Percentiles rank a stretch among this genome's conserved stretches.
phyloP scores from a whole-genome alignment of 2,888 invertebrate species.

The Blera fallax region DNA sequence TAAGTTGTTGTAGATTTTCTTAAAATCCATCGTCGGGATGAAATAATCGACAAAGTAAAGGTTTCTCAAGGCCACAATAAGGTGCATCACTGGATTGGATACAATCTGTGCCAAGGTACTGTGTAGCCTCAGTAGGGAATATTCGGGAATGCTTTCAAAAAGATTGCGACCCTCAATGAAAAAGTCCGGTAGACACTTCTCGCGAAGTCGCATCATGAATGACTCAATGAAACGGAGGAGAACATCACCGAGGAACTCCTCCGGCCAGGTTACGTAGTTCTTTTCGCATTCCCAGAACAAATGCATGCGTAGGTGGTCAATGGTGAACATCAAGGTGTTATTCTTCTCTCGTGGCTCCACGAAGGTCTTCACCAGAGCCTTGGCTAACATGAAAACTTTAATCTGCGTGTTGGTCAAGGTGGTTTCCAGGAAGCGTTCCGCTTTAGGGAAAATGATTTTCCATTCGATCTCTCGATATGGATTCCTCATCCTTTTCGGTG shows the following conservation, averaged over 20 bases:
- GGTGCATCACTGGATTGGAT: conserved; percentile 88
- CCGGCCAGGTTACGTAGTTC: conserved; percentile 88
- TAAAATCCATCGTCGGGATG: conserved; percentile 86
- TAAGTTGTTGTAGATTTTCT: conserved; percentile 83
- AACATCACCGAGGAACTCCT: conserved; percentile 87
- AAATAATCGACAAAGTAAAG: conserved; percentile 85
- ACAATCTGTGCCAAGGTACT: conserved; percentile 86
- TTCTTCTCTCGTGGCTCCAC: conserved; percentile 85
- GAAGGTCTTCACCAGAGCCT: conserved; percentile 88
- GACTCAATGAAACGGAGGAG: conserved; percentile 85
- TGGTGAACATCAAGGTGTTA: conserved; percentile 85
- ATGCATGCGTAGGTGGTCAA: conserved; percentile 88
- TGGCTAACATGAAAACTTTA: conserved; percentile 86
- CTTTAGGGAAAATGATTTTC: conserved; percentile 90
- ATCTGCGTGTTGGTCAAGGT: conserved; percentile 88
- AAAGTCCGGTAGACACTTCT: conserved; percentile 86
- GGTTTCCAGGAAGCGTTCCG: conserved; percentile 89
- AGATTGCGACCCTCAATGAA: conserved; percentile 89
- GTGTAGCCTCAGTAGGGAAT: conserved; percentile 85
- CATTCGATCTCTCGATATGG: conserved; percentile 87
- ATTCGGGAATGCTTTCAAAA: conserved; percentile 87
- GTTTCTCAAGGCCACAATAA: conserved; percentile 87
- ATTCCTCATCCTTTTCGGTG: conserved; percentile 85
- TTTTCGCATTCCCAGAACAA: conserved; percentile 91
- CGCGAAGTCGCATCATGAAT: conserved; percentile 85